A percentile compares a stretch with the other conserved stretches of the same genome.
phyloP scores from a whole-genome alignment of 2,113 vertebrate genomes.

The Zeus faber region DNA sequence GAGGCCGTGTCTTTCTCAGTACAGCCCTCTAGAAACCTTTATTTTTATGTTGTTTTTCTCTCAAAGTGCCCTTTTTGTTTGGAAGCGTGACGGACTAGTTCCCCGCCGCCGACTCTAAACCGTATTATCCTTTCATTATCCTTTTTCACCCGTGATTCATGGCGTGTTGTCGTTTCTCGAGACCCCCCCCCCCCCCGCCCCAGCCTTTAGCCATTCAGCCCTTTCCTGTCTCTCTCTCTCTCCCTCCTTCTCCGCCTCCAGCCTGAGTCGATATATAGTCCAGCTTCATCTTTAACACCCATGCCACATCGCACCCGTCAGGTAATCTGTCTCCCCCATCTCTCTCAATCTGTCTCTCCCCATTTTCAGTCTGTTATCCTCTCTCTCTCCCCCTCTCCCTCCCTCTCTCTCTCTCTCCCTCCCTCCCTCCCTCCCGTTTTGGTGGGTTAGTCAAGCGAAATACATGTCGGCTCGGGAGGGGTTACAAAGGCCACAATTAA shows the following conservation, averaged over 20 bases:
- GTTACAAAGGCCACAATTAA: no score
- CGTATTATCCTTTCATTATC: slow-evolving; percentile 36
- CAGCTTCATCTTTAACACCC: slow-evolving; percentile 22
- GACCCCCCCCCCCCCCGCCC: slow-evolving; percentile 20
- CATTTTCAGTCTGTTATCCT: slow-evolving; percentile 23
- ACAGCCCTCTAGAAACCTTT: no score
- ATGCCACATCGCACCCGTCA: slow-evolving; percentile 48
- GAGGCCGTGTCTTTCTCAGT: no score
- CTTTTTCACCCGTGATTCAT: slow-evolving; percentile 19
- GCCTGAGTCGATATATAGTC: slow-evolving; percentile 41
- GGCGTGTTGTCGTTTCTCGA: slow-evolving; percentile 29
- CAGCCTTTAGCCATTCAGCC: neutral
- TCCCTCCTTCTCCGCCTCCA: neutral
- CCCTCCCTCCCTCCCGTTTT: slow-evolving; percentile 1
- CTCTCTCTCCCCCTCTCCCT: slow-evolving; percentile 40
- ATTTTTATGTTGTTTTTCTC: neutral
- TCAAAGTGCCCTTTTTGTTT: slow-evolving; percentile 42
- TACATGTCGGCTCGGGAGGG: no score
- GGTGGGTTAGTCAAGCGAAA: no score
- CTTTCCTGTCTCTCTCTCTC: neutral
- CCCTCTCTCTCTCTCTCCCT: neutral
- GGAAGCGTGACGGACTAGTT: slow-evolving; percentile 44
- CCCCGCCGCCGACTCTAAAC: slow-evolving; percentile 31
- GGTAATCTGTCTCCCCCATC: slow-evolving; percentile 66
- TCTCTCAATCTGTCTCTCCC: slow-evolving; percentile 28